These are phyloP conservation scores for Knipowitschia caucasica DNA, from an alignment of 2,797 vertebrate species.

Conservation along the genomic window DNA sequence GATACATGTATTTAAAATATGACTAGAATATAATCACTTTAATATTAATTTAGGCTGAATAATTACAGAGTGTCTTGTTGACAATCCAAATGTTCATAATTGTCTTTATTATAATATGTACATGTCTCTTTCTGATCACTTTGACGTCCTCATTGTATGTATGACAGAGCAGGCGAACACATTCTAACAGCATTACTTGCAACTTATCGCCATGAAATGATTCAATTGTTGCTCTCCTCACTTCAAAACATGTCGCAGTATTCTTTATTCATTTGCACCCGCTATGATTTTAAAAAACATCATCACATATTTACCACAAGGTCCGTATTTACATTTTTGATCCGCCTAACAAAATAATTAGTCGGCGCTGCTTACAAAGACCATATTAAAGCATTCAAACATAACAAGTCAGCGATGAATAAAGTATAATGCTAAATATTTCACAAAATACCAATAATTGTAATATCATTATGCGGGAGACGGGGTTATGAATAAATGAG, in stretches of 20 bases:
- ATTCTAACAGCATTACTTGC: conserved; percentile 18
- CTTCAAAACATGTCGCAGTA: background rate
- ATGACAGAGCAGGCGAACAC: too few relatives aligned
- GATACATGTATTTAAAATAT: too few relatives aligned
- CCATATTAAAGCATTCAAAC: conserved; percentile 29
- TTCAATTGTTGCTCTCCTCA: conserved; percentile 25
- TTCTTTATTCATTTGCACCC: conserved; percentile 14
- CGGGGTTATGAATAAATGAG: conserved; percentile 56
- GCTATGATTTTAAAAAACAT: background rate
- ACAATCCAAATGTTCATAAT: too few relatives aligned
- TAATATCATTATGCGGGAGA: conserved; percentile 40
- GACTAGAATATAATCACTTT: too few relatives aligned
- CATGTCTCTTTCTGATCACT: too few relatives aligned
- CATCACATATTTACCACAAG: conserved; percentile 17
- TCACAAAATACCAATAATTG: conserved; percentile 53
- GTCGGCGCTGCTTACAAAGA: conserved; percentile 13
- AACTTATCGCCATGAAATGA: conserved; percentile 40
- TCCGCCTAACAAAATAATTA: conserved; percentile 25
- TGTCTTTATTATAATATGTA: too few relatives aligned
- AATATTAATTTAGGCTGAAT: too few relatives aligned
- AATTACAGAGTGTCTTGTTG: too few relatives aligned
- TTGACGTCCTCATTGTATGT: too few relatives aligned
- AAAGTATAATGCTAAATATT: conserved; percentile 55
- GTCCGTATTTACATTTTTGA: conserved; percentile 17
- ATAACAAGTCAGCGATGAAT: conserved; percentile 39